A percentile compares a stretch with the other conserved stretches of the same genome.
Conservation (phyloP, 2,888 invertebrate species). For the Amblyjoppa proteus region DNA sequence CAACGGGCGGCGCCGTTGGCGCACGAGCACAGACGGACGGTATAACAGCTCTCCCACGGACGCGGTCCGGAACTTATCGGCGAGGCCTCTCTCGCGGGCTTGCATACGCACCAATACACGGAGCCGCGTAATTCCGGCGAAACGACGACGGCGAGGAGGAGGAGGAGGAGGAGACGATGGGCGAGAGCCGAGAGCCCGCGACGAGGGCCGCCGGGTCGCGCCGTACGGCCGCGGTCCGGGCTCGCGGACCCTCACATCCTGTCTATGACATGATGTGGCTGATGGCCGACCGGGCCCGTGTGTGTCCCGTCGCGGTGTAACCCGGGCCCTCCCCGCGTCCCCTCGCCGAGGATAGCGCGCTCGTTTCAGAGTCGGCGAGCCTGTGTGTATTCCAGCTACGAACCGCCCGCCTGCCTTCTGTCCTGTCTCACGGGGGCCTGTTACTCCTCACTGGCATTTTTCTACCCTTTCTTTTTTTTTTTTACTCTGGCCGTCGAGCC, state of each 20-base stretch:
- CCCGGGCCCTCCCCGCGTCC: conserved; percentile 62
- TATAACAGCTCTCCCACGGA: conserved; percentile 58
- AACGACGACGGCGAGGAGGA: conserved; percentile 61
- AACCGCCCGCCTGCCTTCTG: conserved; percentile 62
- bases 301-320: conserved; percentile 53
- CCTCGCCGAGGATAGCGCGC: conserved; percentile 40
- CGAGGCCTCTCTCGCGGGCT: conserved; percentile 54
- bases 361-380: conserved; percentile 29
- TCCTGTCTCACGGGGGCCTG: conserved; percentile 80
- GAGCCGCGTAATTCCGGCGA: conserved; percentile 71
- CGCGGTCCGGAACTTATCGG: conserved; percentile 65
- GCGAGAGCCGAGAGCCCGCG: conserved; percentile 46
- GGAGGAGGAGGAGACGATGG: conserved; percentile 46
- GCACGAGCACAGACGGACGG: conserved; percentile 29
- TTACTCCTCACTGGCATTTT: conserved; percentile 77
- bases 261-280: conserved; percentile 83
- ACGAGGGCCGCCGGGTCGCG: conserved; percentile 50
- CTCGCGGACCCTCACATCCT: conserved; percentile 84
- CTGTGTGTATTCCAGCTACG: conserved; percentile 27
- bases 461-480: conserved; percentile 36
- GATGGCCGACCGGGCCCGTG: conserved; percentile 77
- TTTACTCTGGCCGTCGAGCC: conserved; percentile 46
- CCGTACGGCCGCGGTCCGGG: conserved; percentile 71
- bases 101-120: conserved; percentile 50
- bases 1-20: conserved; percentile 39